A percentile compares a stretch with the other conserved stretches of the same genome.
Conservation (phyloP, 1,140 invertebrate genomes). For the Bilobella aurantiaca region DNA sequence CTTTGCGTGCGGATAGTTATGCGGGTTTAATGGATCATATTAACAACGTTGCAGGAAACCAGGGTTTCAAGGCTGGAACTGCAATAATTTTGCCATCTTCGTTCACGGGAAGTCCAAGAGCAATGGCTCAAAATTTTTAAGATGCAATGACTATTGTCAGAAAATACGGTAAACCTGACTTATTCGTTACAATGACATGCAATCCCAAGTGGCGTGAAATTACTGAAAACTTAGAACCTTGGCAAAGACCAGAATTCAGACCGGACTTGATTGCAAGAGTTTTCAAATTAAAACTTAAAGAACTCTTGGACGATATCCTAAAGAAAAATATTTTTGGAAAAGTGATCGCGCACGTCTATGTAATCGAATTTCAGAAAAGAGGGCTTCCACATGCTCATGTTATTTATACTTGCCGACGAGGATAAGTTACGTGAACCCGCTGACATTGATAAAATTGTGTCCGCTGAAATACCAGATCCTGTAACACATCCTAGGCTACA, state of each 20-base stretch:
- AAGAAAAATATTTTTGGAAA: constrained; percentile 34
- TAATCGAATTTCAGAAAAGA: constrained; percentile 39
- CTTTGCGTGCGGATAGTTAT: constrained; percentile 35
- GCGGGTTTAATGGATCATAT: constrained; percentile 30
- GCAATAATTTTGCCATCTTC: constrained; percentile 25
- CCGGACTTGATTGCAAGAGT: constrained; percentile 43
- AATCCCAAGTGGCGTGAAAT: constrained; percentile 44
- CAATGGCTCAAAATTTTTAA: constrained; percentile 39
- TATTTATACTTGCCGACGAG: constrained; percentile 25
- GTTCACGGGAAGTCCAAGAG: constrained; percentile 35
- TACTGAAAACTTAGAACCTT: constrained; percentile 18
- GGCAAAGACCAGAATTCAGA: constrained; percentile 31
- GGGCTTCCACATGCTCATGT: constrained; percentile 40
- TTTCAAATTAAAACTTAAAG: constrained; percentile 42
- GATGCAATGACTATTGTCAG: constrained; percentile 41
- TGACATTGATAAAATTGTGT: constrained; percentile 32
- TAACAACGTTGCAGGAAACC: not conserved
- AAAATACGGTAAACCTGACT: constrained; percentile 39
- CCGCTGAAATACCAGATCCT: constrained; percentile 30
- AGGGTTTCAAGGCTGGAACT: constrained; percentile 12
- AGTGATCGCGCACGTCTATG: constrained; percentile 26
- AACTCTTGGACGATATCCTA: constrained; percentile 35
- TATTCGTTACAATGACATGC: constrained; percentile 44
- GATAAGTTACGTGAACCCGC: constrained; percentile 22
- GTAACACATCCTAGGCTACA: constrained; percentile 25